These are phyloP conservation scores for Notolepis coatsorum DNA, from an alignment of 2,797 vertebrate genomes.

Conservation along the genomic window DNA sequence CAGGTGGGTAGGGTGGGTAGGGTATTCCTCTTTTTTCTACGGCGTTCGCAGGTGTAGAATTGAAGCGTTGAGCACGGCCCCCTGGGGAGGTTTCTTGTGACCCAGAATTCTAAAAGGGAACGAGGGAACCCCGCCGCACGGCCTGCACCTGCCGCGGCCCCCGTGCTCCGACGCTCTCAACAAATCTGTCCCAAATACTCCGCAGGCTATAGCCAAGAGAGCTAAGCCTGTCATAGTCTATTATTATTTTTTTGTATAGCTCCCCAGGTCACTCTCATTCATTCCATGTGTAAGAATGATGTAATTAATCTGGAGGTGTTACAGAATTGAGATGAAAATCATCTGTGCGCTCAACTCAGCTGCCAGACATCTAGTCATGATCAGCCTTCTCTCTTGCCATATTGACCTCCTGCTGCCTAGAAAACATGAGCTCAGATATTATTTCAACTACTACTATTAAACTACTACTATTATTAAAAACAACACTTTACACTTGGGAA, in stretches of 20 bases:
- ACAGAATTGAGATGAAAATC: slow-evolving; percentile 47
- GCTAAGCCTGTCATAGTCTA: slow-evolving; percentile 41
- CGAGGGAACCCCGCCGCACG: slow-evolving; percentile 16
- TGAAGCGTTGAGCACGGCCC: background rate
- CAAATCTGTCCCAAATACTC: slow-evolving; percentile 39
- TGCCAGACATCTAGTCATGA: slow-evolving; percentile 42
- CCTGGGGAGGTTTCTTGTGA: slow-evolving; percentile 17
- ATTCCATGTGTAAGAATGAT: slow-evolving; percentile 48
- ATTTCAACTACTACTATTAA: background rate
- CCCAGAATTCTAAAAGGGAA: slow-evolving; percentile 31
- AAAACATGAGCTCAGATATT: slow-evolving; percentile 19
- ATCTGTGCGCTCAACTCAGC: slow-evolving; percentile 35
- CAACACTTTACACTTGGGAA: slow-evolving; percentile 6
- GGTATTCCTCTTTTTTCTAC: too few species aligned
- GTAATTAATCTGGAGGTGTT: slow-evolving; percentile 49
- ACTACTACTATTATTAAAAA: slow-evolving; percentile 1
- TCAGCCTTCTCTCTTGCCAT: slow-evolving; percentile 19
- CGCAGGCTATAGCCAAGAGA: slow-evolving; percentile 36
- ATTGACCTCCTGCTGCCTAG: slow-evolving; percentile 13
- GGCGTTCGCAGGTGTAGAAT: background rate
- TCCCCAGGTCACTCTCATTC: slow-evolving; percentile 26
- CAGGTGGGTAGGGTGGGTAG: too few species aligned
- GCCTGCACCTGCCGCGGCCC: slow-evolving; percentile 40
- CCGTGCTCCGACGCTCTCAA: slow-evolving; percentile 10
- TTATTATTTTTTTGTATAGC: slow-evolving; percentile 44